phyloP scores from a whole-genome alignment of 1,140 invertebrate genomes.

The Riptortus pedestris region DNA sequence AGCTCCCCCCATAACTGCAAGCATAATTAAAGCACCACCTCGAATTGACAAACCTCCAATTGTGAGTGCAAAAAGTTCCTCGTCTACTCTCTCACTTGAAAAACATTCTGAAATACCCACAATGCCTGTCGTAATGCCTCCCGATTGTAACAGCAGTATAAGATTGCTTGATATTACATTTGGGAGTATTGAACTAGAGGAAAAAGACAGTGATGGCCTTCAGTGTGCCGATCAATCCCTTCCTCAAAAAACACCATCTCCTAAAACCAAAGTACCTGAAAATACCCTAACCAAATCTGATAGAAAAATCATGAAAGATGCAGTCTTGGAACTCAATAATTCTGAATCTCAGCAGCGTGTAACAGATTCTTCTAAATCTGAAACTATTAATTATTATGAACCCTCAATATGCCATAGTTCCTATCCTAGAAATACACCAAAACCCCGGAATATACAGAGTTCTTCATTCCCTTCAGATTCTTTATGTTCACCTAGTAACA shows the following conservation, averaged over 20 bases:
- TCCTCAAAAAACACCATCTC: neutral
- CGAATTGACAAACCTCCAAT: neutral
- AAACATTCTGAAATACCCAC: neutral
- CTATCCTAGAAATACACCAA: too few species aligned
- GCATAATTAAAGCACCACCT: neutral
- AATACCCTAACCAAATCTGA: neutral
- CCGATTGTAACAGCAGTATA: neutral
- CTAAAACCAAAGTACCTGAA: neutral
- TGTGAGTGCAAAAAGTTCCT: neutral
- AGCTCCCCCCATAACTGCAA: neutral
- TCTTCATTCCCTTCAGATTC: neutral
- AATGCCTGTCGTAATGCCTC: conserved; percentile 1
- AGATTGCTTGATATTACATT: neutral
- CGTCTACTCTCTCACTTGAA: neutral
- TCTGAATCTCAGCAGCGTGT: neutral
- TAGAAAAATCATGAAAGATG: neutral
- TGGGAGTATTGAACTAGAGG: neutral
- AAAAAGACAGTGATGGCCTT: neutral
- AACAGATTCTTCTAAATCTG: too few species aligned
- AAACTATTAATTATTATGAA: too few species aligned
- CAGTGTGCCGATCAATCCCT: neutral
- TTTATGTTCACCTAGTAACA: neutral
- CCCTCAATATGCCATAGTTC: too few species aligned
- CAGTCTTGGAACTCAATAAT: neutral
- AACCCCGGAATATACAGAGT: neutral